Evolutionary conservation across 2,113 vertebrate genomes (phyloP), one percentile per base, ranked within the genome.

Genomic region (Probosciger aterrimus): DNA sequence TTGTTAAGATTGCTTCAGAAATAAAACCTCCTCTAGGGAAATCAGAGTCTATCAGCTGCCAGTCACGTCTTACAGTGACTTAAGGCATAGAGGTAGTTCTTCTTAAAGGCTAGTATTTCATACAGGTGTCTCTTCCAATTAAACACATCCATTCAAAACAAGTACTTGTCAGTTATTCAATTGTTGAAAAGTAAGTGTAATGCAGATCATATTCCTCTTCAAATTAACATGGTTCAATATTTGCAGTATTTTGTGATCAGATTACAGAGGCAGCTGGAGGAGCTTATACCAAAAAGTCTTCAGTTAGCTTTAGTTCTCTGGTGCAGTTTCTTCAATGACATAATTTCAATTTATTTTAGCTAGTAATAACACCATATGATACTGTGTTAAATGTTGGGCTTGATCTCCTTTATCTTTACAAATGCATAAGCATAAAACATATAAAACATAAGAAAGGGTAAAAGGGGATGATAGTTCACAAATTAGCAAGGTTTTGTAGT

Each of bases 301-400:
- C 62, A 80, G 50, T 79, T 62, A 92, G 65, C 47, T 93, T 78
- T 68, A 82, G 37, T 85, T 92, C 59, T 76, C 52, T 46, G 10
- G 7, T 76, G 17, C 19, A 52, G n/a, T 75, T 96, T 86, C 52
- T 88, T 93, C 53, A 86, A 14, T 82, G 24, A 57, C 41, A 79
- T 64, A 25, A 64, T 84, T 92, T 75, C 35, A 18, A 79, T 91
- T 78, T 83, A 81, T 95, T 94, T 94, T 84, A 84, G 65, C 44
- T 79, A 82, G 74, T 50, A 86, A 86, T 86, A 94, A 52, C 25
- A 94, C 83, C 90, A 82, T 93, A 88, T 92, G 89, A 97, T 91
- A 76, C 41, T 65, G 57, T 88, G 83, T 92, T 86, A 96, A 94
- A 83, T 88, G 31, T 82, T 90, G 47, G 65, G 25, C 52, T 95